Evolutionary conservation across 2,888 invertebrate species (phyloP).

Genomic region (Meteorus cinctellus): DNA sequence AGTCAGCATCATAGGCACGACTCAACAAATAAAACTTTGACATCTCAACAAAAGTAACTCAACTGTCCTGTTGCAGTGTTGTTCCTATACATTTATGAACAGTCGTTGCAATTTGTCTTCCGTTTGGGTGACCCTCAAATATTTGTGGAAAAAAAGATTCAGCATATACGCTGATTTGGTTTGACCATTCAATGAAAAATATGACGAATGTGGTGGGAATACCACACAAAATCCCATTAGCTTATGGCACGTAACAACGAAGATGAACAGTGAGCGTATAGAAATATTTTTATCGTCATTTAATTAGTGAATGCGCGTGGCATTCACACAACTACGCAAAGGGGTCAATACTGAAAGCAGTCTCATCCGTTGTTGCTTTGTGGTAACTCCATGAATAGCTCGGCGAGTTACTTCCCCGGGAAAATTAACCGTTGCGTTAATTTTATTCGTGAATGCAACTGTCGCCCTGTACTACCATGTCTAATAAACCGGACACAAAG

Average conservation of each 20-base stretch:
- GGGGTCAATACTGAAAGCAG: constrained; percentile 46
- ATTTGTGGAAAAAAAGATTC: constrained; percentile 14
- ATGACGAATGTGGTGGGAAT: constrained; percentile 33
- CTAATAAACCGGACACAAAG: constrained; percentile 20
- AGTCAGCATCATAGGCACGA: no score
- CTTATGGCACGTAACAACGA: constrained; percentile 45
- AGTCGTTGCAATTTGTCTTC: not conserved
- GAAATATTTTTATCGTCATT: constrained; percentile 53
- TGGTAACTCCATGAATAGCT: constrained; percentile 22
- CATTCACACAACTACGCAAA: constrained; percentile 50
- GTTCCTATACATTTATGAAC: not conserved
- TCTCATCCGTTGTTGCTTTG: constrained; percentile 22
- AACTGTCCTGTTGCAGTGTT: constrained; percentile 13
- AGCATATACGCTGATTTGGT: constrained; percentile 22
- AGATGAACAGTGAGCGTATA: constrained; percentile 39
- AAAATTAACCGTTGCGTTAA: constrained; percentile 16
- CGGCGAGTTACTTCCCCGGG: constrained; percentile 20
- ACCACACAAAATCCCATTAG: constrained; percentile 48
- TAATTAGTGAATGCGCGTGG: constrained; percentile 57
- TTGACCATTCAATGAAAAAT: constrained; percentile 33
- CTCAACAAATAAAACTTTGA: no score
- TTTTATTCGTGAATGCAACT: constrained; percentile 22
- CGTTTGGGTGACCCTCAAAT: not conserved
- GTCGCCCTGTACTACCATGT: constrained; percentile 8
- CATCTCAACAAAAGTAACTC: not conserved